These are phyloP conservation scores for Tetranychus truncatus DNA, from an alignment of 2,888 invertebrate species.

Conservation along the genomic window DNA sequence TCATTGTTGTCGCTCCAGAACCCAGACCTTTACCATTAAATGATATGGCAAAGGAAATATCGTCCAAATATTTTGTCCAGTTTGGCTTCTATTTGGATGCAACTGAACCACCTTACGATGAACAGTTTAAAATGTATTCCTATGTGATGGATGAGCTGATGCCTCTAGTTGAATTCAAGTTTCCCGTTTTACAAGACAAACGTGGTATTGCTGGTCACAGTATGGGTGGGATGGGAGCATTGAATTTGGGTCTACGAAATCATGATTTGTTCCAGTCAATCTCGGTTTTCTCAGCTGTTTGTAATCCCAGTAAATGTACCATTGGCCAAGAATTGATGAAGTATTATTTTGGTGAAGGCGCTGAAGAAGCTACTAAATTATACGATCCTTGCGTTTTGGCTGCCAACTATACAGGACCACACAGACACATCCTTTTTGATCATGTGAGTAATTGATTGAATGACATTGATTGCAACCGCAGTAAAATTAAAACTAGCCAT, in stretches of 20 bases:
- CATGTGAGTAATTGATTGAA: neutral
- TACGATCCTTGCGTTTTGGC: neutral
- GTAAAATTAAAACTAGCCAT: too few relatives aligned
- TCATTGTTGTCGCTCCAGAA: neutral
- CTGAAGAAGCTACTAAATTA: neutral
- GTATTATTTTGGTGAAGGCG: neutral
- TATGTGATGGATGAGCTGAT: neutral
- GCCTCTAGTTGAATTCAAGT: conserved; percentile 2
- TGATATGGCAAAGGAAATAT: conserved; percentile 5
- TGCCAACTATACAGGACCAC: neutral
- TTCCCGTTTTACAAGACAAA: conserved; percentile 2
- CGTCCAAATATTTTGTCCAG: conserved; percentile 2
- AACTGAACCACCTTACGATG: conserved; percentile 3
- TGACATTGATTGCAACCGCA: too few relatives aligned
- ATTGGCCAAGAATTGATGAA: neutral
- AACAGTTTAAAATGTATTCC: conserved; percentile 3
- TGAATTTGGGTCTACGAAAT: neutral
- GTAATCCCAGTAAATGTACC: neutral
- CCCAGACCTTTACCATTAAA: neutral
- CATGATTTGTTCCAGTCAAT: neutral
- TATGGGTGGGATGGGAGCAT: neutral
- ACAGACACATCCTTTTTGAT: conserved; percentile 8
- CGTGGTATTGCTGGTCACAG: conserved; percentile 2
- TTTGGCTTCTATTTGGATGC: conserved; percentile 8
- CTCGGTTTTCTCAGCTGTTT: neutral